Percentiles rank a stretch among this genome's conserved stretches.
These are phyloP conservation scores for Epinephelus fuscoguttatus DNA, from an alignment of 2,113 vertebrate genomes.

Conservation along the genomic window DNA sequence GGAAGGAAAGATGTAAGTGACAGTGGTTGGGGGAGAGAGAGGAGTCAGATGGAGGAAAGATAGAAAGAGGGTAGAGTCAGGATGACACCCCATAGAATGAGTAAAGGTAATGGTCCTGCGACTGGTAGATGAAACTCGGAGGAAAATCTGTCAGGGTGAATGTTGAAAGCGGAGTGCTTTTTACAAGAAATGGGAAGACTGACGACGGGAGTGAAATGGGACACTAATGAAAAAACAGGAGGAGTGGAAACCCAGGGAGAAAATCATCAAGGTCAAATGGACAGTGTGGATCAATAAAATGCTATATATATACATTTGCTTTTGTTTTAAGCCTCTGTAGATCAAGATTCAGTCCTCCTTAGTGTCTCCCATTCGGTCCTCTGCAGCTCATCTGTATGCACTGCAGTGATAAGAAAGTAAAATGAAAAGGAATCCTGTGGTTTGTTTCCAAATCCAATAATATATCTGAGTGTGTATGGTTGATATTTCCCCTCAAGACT, in stretches of 20 bases:
- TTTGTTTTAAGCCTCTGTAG: slow-evolving; percentile 17
- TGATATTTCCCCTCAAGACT: slow-evolving; percentile 44
- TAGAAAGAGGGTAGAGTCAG: slow-evolving; percentile 43
- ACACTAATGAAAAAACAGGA: slow-evolving; percentile 35
- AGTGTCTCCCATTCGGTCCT: slow-evolving; percentile 29
- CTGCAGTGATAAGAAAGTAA: slow-evolving; percentile 54
- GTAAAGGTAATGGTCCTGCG: slow-evolving; percentile 57
- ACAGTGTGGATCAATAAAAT: slow-evolving; percentile 13
- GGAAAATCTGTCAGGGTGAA: slow-evolving; percentile 63
- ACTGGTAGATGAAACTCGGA: slow-evolving; percentile 48
- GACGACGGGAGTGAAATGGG: slow-evolving; percentile 34
- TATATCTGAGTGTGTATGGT: slow-evolving; percentile 43
- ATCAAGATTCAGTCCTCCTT: not conserved
- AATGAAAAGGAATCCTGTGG: slow-evolving; percentile 51
- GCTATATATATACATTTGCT: slow-evolving; percentile 21
- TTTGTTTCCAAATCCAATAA: slow-evolving; percentile 66
- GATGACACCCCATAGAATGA: slow-evolving; percentile 59
- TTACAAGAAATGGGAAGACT: slow-evolving; percentile 38
- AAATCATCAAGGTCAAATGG: slow-evolving; percentile 53
- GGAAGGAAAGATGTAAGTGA: slow-evolving; percentile 43
- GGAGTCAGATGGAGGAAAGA: slow-evolving; percentile 42
- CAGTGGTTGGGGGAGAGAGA: slow-evolving; percentile 11
- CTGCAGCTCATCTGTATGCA: slow-evolving; percentile 53
- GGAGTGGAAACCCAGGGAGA: slow-evolving; percentile 22
- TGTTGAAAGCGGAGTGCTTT: slow-evolving; percentile 52